Conservation (phyloP, 2,113 vertebrate genomes). For the Ondatra zibethicus region DNA sequence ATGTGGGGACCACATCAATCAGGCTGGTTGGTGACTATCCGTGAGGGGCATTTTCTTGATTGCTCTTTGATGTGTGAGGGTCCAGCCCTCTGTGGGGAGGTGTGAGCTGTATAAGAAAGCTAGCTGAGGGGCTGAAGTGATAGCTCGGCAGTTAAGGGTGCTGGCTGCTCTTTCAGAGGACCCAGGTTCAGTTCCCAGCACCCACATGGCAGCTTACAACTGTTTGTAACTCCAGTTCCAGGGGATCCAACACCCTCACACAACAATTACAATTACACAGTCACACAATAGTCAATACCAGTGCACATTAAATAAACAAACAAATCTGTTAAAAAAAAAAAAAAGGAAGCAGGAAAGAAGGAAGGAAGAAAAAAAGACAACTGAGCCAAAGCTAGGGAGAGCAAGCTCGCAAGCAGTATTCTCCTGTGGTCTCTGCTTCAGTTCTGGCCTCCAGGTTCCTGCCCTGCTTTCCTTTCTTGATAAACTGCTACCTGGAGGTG, state of each 20-base stretch:
- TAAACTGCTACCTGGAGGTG: neutral
- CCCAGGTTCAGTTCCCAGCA: too few species aligned
- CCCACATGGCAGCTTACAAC: too few species aligned
- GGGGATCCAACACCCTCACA: too few species aligned
- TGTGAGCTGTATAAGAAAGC: neutral
- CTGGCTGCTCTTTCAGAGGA: too few species aligned
- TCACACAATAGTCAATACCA: too few species aligned
- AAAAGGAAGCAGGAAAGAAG: too few species aligned
- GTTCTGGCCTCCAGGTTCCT: neutral
- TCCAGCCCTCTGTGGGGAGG: neutral
- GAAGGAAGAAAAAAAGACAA: neutral
- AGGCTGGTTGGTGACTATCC: neutral
- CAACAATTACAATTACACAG: too few species aligned
- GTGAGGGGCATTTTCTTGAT: neutral
- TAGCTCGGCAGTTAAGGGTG: too few species aligned
- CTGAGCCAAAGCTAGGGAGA: neutral
- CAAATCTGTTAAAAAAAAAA: too few species aligned
- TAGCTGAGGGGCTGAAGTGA: neutral
- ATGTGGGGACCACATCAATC: neutral
- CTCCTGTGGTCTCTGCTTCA: neutral
- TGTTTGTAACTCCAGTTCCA: too few species aligned
- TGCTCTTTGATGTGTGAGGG: neutral
- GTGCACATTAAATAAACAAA: too few species aligned
- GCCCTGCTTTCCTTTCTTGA: neutral
- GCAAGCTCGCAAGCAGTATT: neutral